Evolutionary conservation across 2,797 vertebrate genomes (phyloP).

Genomic region (Ctenochaetus hawaiiensis): DNA sequence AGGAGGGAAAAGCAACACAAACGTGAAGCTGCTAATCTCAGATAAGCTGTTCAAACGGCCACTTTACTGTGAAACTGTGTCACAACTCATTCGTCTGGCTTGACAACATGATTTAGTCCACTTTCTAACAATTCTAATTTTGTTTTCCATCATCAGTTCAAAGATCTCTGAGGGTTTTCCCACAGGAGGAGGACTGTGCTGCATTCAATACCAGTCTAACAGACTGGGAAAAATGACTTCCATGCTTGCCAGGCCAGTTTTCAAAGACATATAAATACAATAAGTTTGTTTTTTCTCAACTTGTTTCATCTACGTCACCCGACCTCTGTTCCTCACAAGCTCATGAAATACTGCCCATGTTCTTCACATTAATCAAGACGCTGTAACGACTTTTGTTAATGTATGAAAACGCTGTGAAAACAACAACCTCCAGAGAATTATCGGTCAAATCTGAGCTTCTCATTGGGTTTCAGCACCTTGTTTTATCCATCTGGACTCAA

Average conservation of each 20-base stretch:
- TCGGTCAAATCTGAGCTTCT: too few relatives aligned
- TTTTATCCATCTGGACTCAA: too few relatives aligned
- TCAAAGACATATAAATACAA: not conserved
- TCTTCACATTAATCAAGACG: too few relatives aligned
- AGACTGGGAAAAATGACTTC: conserved; percentile 9
- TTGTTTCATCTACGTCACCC: too few relatives aligned
- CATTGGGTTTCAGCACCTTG: too few relatives aligned
- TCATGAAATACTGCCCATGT: too few relatives aligned
- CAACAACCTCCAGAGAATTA: too few relatives aligned
- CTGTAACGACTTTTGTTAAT: too few relatives aligned
- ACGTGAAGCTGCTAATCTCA: conserved; percentile 57
- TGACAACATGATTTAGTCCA: not conserved
- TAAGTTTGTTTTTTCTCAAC: not conserved
- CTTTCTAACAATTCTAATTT: conserved; percentile 13
- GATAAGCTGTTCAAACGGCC: conserved; percentile 62
- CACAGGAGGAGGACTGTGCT: conserved; percentile 3
- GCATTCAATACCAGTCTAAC: not conserved
- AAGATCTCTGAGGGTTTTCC: not conserved
- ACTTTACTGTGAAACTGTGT: not conserved
- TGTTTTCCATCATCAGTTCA: conserved; percentile 6
- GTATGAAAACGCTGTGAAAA: too few relatives aligned
- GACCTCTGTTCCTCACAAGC: too few relatives aligned
- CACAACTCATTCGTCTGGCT: not conserved
- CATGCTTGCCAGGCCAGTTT: rapidly evolving
- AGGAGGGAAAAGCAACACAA: conserved; percentile 54